A percentile compares a stretch with the other conserved stretches of the same genome.
These are phyloP conservation scores for Junonia oenone DNA, from an alignment of 2,888 invertebrate species.

Conservation along the genomic window DNA sequence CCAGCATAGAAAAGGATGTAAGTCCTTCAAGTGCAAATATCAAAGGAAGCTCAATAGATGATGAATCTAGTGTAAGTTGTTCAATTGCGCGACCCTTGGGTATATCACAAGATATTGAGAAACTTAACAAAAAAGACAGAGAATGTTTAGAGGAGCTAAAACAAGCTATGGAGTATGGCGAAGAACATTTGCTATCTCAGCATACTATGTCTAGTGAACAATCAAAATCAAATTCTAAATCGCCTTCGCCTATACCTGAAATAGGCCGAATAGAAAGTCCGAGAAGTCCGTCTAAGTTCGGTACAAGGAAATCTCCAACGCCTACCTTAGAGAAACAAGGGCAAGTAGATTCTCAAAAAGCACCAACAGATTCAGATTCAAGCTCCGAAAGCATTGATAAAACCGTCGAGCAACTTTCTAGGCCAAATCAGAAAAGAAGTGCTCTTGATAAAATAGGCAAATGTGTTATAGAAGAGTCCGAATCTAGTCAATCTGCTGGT, in stretches of 20 bases:
- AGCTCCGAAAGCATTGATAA: conserved; percentile 77
- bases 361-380: conserved; percentile 81
- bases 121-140: conserved; percentile 82
- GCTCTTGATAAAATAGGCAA: conserved; percentile 67
- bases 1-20: conserved; percentile 86
- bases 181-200: conserved; percentile 67
- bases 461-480: conserved; percentile 77
- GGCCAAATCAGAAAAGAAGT: conserved; percentile 67
- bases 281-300: conserved; percentile 65
- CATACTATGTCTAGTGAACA: conserved; percentile 69
- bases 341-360: conserved; percentile 72
- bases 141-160: conserved; percentile 81
- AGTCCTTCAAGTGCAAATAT: conserved; percentile 81
- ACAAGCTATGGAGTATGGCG: conserved; percentile 78
- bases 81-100: conserved; percentile 89
- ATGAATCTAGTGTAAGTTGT: conserved; percentile 87
- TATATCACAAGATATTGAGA: conserved; percentile 86
- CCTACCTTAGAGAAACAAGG: conserved; percentile 83
- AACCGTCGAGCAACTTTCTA: conserved; percentile 68
- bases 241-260: conserved; percentile 61
- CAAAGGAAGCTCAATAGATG: conserved; percentile 84
- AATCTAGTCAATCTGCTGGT: conserved; percentile 79
- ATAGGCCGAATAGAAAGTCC: conserved; percentile 64
- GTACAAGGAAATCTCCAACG: conserved; percentile 70
- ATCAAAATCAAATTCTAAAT: conserved; percentile 69